Evolutionary conservation across 2,888 invertebrate genomes (phyloP), one percentile per base, ranked within the genome.

Genomic region (Tipula lateralis): DNA sequence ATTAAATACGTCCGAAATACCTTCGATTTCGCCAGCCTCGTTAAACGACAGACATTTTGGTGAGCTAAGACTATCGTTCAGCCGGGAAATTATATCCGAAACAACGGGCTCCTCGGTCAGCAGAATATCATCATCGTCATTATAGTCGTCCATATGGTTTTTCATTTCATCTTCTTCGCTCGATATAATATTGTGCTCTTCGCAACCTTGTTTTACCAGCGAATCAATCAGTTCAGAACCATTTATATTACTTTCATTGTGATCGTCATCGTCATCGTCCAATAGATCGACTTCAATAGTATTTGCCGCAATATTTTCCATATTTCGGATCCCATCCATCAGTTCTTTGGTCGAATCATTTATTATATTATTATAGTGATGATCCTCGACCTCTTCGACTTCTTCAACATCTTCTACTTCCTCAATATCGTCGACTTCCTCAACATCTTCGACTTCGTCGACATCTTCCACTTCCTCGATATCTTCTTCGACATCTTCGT

Each of bases 121-220:
- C 84, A 92, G 87, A 86, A 91, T 90, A 84, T 91, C 91, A 12
- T 91, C 91, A 84, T 91, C 91, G 84, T 91, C 91, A 3, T 88
- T 90, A 87, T 92, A 92, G 85, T 91, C 91, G 9, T 89, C 90
- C 83, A 87, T 29, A 44, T 50, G n/a, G 34, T 84, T 84, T 50
- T 44, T 84, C 29, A 83, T 81, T 91, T 90, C 80, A 91, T 88
- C 87, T 91, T 91, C 86, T 91, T 91, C 16, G 91, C 88, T 34
- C 91, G 89, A 85, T 90, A 91, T 12, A 86, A 89, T 88, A 86
- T 92, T 92, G 87, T 93, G 92, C 87, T 93, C 92, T 87, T 93
- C 93, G 88, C 93, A 93, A 85, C 93, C 92, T 85, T 92, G 92
- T 87, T 93, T 92, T 3, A 93, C 92, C 83, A 93, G 89, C 0